Evolutionary conservation across 2,888 invertebrate species (phyloP), one percentile per base, ranked within the genome.

Genomic region (Globia sparganii): DNA sequence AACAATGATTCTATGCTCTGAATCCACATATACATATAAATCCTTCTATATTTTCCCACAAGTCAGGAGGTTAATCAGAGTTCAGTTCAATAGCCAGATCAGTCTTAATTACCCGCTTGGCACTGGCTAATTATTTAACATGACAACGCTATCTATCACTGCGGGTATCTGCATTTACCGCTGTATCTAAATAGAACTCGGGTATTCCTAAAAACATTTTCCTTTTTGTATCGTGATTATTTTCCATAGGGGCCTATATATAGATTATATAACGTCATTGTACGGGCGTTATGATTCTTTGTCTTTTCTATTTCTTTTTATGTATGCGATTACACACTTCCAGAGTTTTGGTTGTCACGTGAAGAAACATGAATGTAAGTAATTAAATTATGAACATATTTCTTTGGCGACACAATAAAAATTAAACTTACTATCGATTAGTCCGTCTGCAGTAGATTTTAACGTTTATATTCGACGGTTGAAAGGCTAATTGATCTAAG

Each of bases 71-170:
- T 72, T 74, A 71, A 85, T 67, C 61, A 56, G 69, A 37, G 81
- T 80, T 78, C 75, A 83, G 66, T 81, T 82, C 83, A 70, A 77
- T 77, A 68, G 72, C 46, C 74, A 53, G 81, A 82, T 86, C 77
- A 66, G 69, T 83, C 69, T 81, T 61, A 81, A 85, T 81, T 83
- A 83, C 61, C 53, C 15, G 71, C 67, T 28, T 71, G 72, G 70
- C 28, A 49, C 53, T 70, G 70, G 72, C 74, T 77, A 69, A 85
- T 83, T 85, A 81, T 74, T 81, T 68, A 76, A 49, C 64, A 73
- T 61, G 70, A 66, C 70, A 74, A 83, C 58, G 65, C 70, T 61
- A 71, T 77, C 68, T 73, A 71, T 76, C 73, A 72, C 56, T 59
- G 59, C 58, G 65, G 56, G 67, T 40, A 61, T 78, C 74, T 79